These are phyloP conservation scores for Drosophila tani DNA, from an alignment of 1,140 invertebrate genomes.

Conservation along the genomic window DNA sequence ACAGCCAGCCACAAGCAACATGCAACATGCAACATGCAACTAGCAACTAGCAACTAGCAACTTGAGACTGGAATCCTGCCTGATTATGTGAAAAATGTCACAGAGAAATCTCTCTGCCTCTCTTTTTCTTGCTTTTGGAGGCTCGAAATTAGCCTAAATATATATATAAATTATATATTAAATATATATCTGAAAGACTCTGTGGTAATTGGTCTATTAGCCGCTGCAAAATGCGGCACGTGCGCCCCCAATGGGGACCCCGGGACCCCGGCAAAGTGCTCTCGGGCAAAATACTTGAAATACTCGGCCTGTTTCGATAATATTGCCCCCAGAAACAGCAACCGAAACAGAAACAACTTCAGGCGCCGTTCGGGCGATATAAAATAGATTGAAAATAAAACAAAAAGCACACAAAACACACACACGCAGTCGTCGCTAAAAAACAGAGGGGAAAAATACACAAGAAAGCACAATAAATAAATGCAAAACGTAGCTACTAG, in stretches of 20 bases:
- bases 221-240: conserved; percentile 46
- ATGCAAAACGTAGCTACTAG: conserved; percentile 50
- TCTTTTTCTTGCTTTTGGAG: neutral
- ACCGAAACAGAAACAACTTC: conserved; percentile 31
- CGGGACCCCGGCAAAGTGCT: conserved; percentile 29
- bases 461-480: conserved; percentile 60
- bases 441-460: conserved; percentile 3
- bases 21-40: conserved; percentile 23
- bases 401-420: conserved; percentile 17
- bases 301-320: conserved; percentile 15
- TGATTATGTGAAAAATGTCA: conserved; percentile 83
- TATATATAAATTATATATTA: too few species aligned
- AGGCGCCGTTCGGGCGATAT: conserved; percentile 60
- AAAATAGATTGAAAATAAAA: conserved; percentile 66
- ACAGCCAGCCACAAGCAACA: conserved; percentile 32
- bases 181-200: neutral
- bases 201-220: conserved; percentile 43
- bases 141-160: neutral
- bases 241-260: conserved; percentile 50
- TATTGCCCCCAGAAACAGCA: conserved; percentile 16
- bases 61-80: conserved; percentile 66
- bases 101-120: conserved; percentile 42
- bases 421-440: conserved; percentile 6
- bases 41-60: conserved; percentile 15
- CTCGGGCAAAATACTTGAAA: conserved; percentile 34